Conservation (phyloP, 2,888 invertebrate species). For the Nomada ruficornis region DNA sequence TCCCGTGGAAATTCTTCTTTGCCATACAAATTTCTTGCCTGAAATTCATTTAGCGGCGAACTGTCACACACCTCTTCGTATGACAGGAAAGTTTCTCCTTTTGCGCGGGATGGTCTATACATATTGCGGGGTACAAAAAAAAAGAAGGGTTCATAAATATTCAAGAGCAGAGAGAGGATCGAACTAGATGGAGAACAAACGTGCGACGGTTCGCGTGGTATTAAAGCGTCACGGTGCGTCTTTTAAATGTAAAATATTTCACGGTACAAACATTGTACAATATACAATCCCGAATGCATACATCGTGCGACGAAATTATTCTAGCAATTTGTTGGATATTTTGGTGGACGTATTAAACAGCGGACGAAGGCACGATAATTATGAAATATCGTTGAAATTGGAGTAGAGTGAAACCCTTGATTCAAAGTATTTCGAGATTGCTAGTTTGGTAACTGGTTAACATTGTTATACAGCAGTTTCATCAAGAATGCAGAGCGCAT, state of each 20-base stretch:
- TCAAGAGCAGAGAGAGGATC: constrained; percentile 12
- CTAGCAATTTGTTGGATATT: too few relatives aligned
- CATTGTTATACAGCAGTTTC: neutral
- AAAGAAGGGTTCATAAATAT: constrained; percentile 38
- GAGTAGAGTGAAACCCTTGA: neutral
- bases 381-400: neutral
- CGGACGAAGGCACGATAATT: too few relatives aligned
- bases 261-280: neutral
- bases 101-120: neutral
- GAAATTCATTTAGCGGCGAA: constrained; percentile 19
- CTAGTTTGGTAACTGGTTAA: neutral
- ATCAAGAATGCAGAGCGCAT: constrained; percentile 37
- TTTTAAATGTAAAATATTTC: constrained; percentile 1
- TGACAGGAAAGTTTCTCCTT: neutral
- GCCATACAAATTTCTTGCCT: neutral
- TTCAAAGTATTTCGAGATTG: neutral
- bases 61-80: too few relatives aligned
- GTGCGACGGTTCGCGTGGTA: neutral
- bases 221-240: neutral
- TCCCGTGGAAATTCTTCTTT: constrained; percentile 24
- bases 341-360: too few relatives aligned
- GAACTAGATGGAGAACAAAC: constrained; percentile 9
- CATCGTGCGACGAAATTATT: neutral
- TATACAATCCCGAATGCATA: too few relatives aligned
- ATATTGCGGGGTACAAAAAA: constrained; percentile 12